phyloP scores from a whole-genome alignment of 2,113 vertebrate genomes.

The Parus major region DNA sequence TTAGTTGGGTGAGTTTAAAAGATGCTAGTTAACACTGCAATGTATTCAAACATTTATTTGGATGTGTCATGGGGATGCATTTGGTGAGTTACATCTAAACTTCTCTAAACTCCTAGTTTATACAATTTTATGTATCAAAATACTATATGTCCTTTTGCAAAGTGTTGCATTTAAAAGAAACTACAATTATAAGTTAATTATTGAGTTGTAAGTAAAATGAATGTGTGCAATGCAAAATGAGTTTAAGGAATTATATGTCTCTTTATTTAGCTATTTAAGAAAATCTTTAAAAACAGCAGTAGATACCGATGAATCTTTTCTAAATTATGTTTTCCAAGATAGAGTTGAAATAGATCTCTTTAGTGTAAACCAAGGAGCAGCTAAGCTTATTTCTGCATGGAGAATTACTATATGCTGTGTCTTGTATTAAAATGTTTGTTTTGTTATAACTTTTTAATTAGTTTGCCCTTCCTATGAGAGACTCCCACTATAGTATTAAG shows the following conservation, averaged over 20 bases:
- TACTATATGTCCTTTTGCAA: background rate
- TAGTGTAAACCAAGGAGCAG: background rate
- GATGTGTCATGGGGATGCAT: background rate
- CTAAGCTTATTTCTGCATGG: background rate
- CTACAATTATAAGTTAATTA: background rate
- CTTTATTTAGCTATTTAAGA: background rate
- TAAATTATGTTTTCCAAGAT: background rate
- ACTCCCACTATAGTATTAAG: background rate
- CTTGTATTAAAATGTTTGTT: slow-evolving; percentile 5
- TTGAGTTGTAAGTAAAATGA: background rate
- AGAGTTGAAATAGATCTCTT: background rate
- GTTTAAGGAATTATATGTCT: background rate
- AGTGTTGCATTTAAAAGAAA: background rate
- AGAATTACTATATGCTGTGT: background rate
- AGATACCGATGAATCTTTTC: background rate
- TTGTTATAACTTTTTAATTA: slow-evolving; percentile 44
- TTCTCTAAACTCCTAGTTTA: background rate
- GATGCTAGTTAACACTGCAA: background rate
- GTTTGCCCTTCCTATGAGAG: background rate
- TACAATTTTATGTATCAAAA: background rate
- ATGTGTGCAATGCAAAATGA: background rate
- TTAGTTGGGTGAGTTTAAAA: background rate
- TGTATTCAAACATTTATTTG: background rate
- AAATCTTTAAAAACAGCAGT: background rate
- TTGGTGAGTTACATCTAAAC: background rate